phyloP scores from a whole-genome alignment of 2,797 vertebrate species.

The Emys orbicularis region DNA sequence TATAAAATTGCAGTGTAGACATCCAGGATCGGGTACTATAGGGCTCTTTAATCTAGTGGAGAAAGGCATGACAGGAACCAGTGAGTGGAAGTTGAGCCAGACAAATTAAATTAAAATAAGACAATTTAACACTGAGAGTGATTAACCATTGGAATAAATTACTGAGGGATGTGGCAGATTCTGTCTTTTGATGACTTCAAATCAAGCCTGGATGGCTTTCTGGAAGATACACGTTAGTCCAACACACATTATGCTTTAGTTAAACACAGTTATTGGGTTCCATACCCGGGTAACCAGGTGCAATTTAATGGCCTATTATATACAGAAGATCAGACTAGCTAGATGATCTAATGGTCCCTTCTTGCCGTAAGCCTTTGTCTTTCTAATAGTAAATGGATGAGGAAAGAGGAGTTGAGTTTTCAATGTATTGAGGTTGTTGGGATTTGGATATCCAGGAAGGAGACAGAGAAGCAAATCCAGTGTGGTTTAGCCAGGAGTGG shows the following conservation, averaged over 20 bases:
- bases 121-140: not conserved
- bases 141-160: not conserved
- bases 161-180: not conserved
- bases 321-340: not conserved
- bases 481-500: not conserved
- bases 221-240: not conserved
- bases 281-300: not conserved
- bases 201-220: not conserved
- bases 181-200: not conserved
- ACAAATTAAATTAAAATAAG: not conserved
- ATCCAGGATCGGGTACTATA: not conserved
- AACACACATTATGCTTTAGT: not conserved
- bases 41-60: not conserved
- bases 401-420: not conserved
- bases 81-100: not conserved
- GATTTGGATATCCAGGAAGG: not conserved
- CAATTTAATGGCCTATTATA: not conserved
- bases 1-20: too few relatives aligned
- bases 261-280: not conserved
- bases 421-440: not conserved
- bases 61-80: not conserved
- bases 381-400: not conserved
- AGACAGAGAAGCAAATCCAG: not conserved
- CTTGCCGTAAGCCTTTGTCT: not conserved
- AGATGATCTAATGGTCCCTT: not conserved